Base-by-base conservation (phyloP, 1,140 invertebrate genomes). In the Cylas formicarius region DNA sequence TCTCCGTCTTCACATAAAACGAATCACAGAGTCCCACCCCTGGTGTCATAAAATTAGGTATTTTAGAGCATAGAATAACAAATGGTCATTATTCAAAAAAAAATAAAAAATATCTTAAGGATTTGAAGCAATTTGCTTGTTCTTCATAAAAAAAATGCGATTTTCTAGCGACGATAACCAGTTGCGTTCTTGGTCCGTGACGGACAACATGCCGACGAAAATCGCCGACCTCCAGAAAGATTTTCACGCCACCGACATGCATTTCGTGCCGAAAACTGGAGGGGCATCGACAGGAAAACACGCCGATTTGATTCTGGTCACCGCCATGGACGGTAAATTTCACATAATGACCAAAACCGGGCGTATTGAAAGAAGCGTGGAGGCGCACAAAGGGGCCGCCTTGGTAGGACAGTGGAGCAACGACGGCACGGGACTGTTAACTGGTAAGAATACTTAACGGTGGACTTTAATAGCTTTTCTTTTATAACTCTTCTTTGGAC, bases 361-460 rank as follows among this genome's bases (percentile, higher is more conserved):
- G 5, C 74, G 91, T 26, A 82, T 96, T 42, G 96, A 99, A 66
- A 91, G 95, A 63, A 86, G 76, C 53, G 80, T 97, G 0, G 84
- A 86, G 33, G 95, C 90, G 28, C 96, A 99, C 65, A 82, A 85
- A 67, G 93, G 85, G n/a, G 90, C 92, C 10, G 82, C 89, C 37
- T 72, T 92, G 3, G 73, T 78, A 16, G 83, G 82, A 8, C 77
- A 76, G 60, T 98, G 95, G 95, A 95, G 86, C 68, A 80, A 82
- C 42, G 93, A 97, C 72, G 95, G 90, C 3, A 82, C 87, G 27
- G 87, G 89, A 8, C 73, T 98, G 28, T 69, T 95, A 2, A 95
- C 91, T 61, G 82, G 87, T 84, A 48, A 24, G 14, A 20, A 34
- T 29, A 10, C 4, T 36, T n/a, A 21, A 22, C 13, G 20, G 11